A percentile compares a stretch with the other conserved stretches of the same genome.
Evolutionary conservation across 2,113 vertebrate species (phyloP).

Genomic region (Loxodonta africana): DNA sequence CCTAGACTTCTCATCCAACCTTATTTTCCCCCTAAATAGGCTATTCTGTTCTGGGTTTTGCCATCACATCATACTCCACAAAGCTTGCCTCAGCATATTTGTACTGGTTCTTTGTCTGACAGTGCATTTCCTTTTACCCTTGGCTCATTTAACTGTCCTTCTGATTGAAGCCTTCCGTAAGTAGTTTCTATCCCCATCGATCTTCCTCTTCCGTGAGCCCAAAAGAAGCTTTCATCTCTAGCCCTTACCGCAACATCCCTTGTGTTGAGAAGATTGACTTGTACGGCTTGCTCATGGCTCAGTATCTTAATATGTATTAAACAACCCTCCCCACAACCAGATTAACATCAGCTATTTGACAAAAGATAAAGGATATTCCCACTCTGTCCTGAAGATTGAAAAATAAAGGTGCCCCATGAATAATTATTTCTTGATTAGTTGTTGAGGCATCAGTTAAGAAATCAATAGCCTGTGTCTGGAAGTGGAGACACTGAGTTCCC

Average conservation of each 20-base stretch:
- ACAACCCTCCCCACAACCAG: background rate
- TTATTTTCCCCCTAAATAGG: background rate
- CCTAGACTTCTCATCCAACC: background rate
- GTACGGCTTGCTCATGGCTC: background rate
- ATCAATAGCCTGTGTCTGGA: background rate
- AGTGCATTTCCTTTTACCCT: background rate
- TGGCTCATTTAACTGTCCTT: background rate
- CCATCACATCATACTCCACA: background rate
- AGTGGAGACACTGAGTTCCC: background rate
- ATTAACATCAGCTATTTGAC: background rate
- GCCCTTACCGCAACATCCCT: background rate
- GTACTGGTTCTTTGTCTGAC: background rate
- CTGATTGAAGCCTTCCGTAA: background rate
- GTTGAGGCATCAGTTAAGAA: background rate
- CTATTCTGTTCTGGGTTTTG: background rate
- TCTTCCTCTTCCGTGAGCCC: conserved; percentile 4
- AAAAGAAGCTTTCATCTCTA: background rate
- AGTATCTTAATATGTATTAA: background rate
- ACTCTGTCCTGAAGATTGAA: background rate
- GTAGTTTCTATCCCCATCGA: background rate
- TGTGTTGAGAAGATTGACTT: conserved; percentile 45
- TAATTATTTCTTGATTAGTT: conserved; percentile 58
- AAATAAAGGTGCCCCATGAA: conserved; percentile 26
- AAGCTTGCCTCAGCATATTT: background rate
- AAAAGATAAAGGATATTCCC: background rate